These are phyloP conservation scores for Eurytoma californica DNA, from an alignment of 2,888 invertebrate species.

Conservation along the genomic window DNA sequence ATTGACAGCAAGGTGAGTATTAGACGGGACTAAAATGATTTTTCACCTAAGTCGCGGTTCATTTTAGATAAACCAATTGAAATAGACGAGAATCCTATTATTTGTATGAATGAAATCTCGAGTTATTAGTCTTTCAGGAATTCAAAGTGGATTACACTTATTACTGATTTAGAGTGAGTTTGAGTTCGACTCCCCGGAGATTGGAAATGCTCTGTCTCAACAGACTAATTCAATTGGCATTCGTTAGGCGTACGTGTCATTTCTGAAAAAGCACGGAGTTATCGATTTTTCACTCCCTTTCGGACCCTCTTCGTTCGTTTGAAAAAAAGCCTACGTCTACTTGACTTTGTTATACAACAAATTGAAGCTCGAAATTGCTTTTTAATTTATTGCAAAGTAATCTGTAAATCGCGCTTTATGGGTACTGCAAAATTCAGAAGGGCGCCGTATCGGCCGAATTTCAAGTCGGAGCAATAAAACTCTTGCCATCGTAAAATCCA, in stretches of 20 bases:
- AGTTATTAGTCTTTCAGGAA: constrained; percentile 3
- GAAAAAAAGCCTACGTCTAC: background rate
- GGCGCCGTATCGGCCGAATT: background rate
- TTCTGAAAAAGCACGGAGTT: background rate
- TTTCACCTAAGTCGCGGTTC: too few relatives aligned
- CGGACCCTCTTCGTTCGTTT: background rate
- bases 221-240: constrained; percentile 34
- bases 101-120: background rate
- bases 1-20: too few relatives aligned
- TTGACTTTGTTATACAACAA: background rate
- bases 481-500: constrained; percentile 37
- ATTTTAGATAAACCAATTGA: too few relatives aligned
- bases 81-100: too few relatives aligned
- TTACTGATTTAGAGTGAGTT: constrained; percentile 13
- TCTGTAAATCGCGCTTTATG: constrained; percentile 18
- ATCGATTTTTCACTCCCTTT: background rate
- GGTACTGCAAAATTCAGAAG: background rate
- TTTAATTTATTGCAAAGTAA: constrained; percentile 17
- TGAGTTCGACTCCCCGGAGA: background rate
- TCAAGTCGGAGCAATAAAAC: constrained; percentile 19
- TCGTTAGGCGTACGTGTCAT: constrained; percentile 23
- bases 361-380: background rate
- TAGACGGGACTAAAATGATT: too few relatives aligned
- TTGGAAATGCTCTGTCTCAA: constrained; percentile 13
- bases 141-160: constrained; percentile 33